Percentiles rank a stretch among this genome's conserved stretches.
These are phyloP conservation scores for Dascillus cervinus DNA, from an alignment of 2,888 invertebrate species.

Conservation along the genomic window DNA sequence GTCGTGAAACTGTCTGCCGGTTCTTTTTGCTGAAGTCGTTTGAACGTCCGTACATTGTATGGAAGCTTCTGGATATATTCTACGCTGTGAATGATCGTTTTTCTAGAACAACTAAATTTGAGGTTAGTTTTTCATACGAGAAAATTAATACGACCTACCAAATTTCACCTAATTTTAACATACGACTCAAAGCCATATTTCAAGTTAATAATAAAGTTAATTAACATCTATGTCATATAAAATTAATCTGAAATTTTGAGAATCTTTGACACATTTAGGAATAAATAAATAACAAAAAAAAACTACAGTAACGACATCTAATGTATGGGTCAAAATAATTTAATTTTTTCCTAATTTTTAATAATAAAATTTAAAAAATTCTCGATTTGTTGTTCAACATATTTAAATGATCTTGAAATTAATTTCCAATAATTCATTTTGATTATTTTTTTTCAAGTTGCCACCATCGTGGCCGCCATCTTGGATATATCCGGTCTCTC, in stretches of 20 bases:
- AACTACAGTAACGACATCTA: background rate
- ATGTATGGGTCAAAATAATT: background rate
- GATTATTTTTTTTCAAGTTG: too few relatives aligned
- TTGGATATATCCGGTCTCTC: too few relatives aligned
- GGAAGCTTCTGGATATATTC: constrained; percentile 11
- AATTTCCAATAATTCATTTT: too few relatives aligned
- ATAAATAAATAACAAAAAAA: too few relatives aligned
- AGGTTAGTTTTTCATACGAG: background rate
- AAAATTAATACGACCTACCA: constrained; percentile 20
- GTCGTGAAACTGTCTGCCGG: constrained; percentile 31
- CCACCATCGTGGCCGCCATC: too few relatives aligned
- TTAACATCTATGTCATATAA: constrained; percentile 1
- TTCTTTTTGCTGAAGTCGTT: constrained; percentile 19
- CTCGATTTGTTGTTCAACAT: too few relatives aligned
- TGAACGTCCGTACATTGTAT: constrained; percentile 19
- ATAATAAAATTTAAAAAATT: background rate
- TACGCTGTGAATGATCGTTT: constrained; percentile 8
- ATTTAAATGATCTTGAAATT: too few relatives aligned
- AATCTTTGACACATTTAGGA: too few relatives aligned
- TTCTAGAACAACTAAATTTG: constrained; percentile 10
- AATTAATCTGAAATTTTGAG: background rate
- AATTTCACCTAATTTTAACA: constrained; percentile 27
- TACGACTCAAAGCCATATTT: constrained; percentile 32
- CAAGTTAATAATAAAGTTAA: constrained; percentile 1
- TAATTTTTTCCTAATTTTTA: background rate